phyloP scores from a whole-genome alignment of 2,113 vertebrate genomes.

The Ranitomeya imitator region DNA sequence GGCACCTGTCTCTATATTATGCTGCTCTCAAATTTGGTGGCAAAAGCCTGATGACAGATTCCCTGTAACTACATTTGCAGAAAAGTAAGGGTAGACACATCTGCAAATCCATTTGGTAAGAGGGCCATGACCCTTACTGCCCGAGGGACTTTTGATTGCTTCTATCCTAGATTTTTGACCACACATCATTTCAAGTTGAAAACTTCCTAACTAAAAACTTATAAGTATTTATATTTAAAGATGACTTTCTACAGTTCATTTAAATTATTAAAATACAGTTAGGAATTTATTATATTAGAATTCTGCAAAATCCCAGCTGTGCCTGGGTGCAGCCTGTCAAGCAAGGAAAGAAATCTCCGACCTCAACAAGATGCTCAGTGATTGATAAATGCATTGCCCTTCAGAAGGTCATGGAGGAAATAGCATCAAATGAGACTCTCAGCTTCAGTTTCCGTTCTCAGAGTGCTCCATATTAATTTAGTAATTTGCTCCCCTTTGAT shows the following conservation, averaged over 20 bases:
- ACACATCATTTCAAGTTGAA: not conserved
- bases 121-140: too few relatives aligned
- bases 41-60: too few relatives aligned
- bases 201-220: not conserved
- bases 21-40: too few relatives aligned
- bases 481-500: constrained; percentile 52
- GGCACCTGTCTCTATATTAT: too few relatives aligned
- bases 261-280: constrained; percentile 29
- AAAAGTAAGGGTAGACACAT: too few relatives aligned
- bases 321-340: constrained; percentile 11
- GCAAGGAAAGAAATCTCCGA: constrained; percentile 29
- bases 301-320: constrained; percentile 37
- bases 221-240: constrained; percentile 22
- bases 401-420: constrained; percentile 45
- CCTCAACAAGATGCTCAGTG: constrained; percentile 44
- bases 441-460: constrained; percentile 20
- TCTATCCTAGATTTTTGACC: too few relatives aligned
- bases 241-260: not conserved
- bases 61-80: too few relatives aligned
- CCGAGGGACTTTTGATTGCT: too few relatives aligned
- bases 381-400: constrained; percentile 50
- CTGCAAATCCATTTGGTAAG: too few relatives aligned
- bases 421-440: constrained; percentile 45
- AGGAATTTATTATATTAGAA: not conserved
- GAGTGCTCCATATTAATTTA: constrained; percentile 54